A percentile compares a stretch with the other conserved stretches of the same genome.
Evolutionary conservation across 1,140 invertebrate genomes (phyloP).

Genomic region (Lithobius niger): DNA sequence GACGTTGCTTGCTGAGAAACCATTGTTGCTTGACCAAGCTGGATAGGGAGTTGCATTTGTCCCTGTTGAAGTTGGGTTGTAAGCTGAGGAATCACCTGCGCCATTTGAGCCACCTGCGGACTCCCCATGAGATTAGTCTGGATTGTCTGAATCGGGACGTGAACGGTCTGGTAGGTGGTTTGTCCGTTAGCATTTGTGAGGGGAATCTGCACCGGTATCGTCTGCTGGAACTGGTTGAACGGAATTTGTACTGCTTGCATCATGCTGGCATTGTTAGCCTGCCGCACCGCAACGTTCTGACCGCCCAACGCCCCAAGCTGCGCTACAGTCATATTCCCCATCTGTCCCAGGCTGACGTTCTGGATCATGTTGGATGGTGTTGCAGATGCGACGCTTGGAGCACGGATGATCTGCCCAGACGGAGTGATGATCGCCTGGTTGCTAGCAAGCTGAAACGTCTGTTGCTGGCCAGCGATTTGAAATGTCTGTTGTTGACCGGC

Average conservation of each 20-base stretch:
- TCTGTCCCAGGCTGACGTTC: constrained; percentile 22
- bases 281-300: constrained; percentile 60
- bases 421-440: constrained; percentile 39
- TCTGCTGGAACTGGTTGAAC: constrained; percentile 63
- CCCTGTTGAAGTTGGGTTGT: constrained; percentile 62
- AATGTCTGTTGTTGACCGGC: constrained; percentile 12
- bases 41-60: constrained; percentile 47
- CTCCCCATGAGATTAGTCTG: constrained; percentile 36
- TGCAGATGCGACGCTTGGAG: constrained; percentile 28
- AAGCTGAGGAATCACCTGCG: constrained; percentile 64
- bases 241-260: constrained; percentile 58
- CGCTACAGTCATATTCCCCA: constrained; percentile 15
- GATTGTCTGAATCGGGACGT: constrained; percentile 70
- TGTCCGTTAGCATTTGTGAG: constrained; percentile 78
- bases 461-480: constrained; percentile 19
- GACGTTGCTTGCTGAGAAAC: too few species aligned
- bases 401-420: constrained; percentile 47
- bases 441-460: constrained; percentile 24
- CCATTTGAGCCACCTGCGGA: constrained; percentile 36
- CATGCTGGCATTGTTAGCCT: constrained; percentile 26
- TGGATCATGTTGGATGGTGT: constrained; percentile 41
- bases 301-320: constrained; percentile 30
- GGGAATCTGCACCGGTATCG: constrained; percentile 78
- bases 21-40: background rate
- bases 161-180: constrained; percentile 82